phyloP scores from a whole-genome alignment of 1,140 invertebrate genomes.

The Ceratoteleas bidentatus region DNA sequence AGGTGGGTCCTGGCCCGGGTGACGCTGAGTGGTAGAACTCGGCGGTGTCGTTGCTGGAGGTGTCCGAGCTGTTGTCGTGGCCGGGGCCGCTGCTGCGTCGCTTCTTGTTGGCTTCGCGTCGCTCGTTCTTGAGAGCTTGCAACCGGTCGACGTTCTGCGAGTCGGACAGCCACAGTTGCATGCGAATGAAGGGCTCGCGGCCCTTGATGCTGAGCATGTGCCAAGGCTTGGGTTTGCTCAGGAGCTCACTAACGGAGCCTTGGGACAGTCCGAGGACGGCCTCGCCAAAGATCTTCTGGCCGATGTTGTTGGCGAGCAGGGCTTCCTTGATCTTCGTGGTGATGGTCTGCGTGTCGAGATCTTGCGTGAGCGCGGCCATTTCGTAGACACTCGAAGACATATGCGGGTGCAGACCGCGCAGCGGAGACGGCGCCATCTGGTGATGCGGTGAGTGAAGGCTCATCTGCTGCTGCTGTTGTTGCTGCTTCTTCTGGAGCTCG shows the following conservation, averaged over 20 bases:
- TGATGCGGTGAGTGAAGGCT: conserved; percentile 84
- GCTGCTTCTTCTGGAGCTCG: conserved; percentile 87
- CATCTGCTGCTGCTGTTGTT: conserved; percentile 82
- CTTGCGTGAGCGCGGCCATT: conserved; percentile 97
- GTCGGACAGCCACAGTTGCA: conserved; percentile 98
- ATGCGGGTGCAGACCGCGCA: conserved; percentile 88
- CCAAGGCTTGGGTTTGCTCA: conserved; percentile 99
- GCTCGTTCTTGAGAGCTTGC: conserved; percentile 93
- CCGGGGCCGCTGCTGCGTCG: conserved; percentile 89
- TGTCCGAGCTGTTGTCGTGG: conserved; percentile 93
- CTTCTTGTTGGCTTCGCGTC: conserved; percentile 93
- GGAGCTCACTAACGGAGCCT: conserved; percentile 97
- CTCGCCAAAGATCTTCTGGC: conserved; percentile 99
- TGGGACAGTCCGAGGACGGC: conserved; percentile 97
- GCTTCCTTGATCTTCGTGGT: conserved; percentile 99
- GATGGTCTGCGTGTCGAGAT: conserved; percentile 97
- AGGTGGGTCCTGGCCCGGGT: conserved; percentile 87
- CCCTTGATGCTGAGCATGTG: conserved; percentile 99
- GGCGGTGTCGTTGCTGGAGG: conserved; percentile 92
- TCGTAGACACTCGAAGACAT: conserved; percentile 95
- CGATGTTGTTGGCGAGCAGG: conserved; percentile 97
- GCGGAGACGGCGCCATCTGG: conserved; percentile 84
- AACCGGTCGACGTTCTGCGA: conserved; percentile 95
- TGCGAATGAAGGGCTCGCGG: conserved; percentile 97
- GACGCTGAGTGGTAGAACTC: conserved; percentile 94